Conservation (phyloP, 2,797 vertebrate genomes). For the Anguilla marmorata region DNA sequence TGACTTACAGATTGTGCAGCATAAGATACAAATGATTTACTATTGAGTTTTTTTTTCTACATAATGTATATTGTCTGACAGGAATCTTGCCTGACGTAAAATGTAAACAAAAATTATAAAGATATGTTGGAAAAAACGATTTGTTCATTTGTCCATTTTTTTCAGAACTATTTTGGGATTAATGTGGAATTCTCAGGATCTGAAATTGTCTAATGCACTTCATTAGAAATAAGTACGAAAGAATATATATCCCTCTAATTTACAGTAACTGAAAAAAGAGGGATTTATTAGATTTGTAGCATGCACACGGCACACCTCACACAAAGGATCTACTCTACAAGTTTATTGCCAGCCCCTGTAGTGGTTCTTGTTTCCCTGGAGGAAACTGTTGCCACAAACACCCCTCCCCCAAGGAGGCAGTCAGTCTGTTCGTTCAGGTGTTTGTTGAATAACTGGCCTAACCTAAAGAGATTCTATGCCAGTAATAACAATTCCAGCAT, state of each 20-base stretch:
- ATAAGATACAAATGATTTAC: slow-evolving; percentile 55
- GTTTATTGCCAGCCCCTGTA: not conserved
- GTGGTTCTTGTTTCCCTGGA: not conserved
- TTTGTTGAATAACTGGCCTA: not conserved
- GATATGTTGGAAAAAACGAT: slow-evolving; percentile 43
- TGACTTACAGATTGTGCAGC: slow-evolving; percentile 58
- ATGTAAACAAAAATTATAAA: slow-evolving; percentile 63
- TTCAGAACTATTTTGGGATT: not conserved
- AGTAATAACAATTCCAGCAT: not conserved
- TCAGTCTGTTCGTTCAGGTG: not conserved
- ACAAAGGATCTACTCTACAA: not conserved
- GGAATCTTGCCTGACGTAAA: slow-evolving; percentile 59
- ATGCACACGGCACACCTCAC: not conserved
- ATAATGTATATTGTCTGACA: slow-evolving; percentile 61
- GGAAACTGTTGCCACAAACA: slow-evolving; percentile 1
- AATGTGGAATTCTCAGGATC: not conserved
- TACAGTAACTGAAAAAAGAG: not conserved
- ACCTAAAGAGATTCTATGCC: not conserved
- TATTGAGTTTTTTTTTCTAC: slow-evolving; percentile 47
- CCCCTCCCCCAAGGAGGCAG: not conserved
- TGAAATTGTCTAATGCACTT: not conserved
- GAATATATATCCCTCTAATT: not conserved
- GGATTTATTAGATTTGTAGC: not conserved
- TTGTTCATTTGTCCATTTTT: slow-evolving; percentile 5
- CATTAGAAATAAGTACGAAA: not conserved